A percentile compares a stretch with the other conserved stretches of the same genome.
phyloP scores from a whole-genome alignment of 1,140 invertebrate genomes.

The Cherax quadricarinatus region DNA sequence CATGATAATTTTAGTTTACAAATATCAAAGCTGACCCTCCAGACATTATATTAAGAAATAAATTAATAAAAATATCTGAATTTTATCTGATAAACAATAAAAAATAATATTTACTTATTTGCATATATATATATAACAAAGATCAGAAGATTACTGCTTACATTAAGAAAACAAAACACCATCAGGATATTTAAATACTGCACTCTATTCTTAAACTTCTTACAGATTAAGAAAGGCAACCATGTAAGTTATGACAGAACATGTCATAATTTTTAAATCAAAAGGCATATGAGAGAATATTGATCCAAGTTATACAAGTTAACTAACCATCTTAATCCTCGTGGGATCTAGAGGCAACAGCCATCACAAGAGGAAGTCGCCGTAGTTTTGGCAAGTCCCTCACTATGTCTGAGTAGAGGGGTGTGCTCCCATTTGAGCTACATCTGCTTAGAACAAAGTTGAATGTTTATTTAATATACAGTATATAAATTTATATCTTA shows the following conservation, averaged over 20 bases:
- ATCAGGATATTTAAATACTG: background rate
- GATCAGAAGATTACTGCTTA: background rate
- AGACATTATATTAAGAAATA: background rate
- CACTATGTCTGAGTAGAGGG: background rate
- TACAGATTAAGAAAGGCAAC: too few species aligned
- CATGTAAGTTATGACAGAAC: too few species aligned
- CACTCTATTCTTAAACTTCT: background rate
- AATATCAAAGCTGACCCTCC: slow-evolving; percentile 9
- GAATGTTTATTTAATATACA: background rate
- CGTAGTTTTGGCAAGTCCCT: background rate
- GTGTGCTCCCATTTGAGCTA: background rate
- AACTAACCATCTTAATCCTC: background rate
- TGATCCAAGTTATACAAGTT: too few species aligned
- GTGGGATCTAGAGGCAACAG: background rate
- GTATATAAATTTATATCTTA: background rate
- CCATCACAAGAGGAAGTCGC: background rate
- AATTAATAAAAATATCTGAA: background rate
- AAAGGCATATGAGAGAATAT: background rate
- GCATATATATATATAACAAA: background rate
- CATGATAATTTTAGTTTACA: slow-evolving; percentile 13
- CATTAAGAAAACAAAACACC: background rate
- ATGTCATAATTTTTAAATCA: too few species aligned
- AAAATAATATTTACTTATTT: background rate
- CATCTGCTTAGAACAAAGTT: background rate
- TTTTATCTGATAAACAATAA: background rate